Evolutionary conservation across 1,140 invertebrate genomes (phyloP).

Genomic region (Drosophila gunungcola): DNA sequence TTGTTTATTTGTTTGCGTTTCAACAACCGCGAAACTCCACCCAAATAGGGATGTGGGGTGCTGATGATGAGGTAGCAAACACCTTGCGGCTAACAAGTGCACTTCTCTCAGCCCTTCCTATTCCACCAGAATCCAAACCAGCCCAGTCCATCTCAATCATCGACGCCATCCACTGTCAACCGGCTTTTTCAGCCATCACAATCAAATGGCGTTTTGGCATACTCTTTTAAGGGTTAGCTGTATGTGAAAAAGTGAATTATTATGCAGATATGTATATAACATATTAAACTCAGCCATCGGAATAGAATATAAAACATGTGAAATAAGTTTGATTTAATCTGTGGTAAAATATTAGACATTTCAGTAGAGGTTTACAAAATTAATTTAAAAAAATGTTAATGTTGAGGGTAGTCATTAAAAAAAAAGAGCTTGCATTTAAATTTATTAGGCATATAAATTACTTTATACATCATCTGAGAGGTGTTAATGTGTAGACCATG

Average conservation of each 20-base stretch:
- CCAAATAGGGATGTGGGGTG: constrained; percentile 6
- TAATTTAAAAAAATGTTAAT: too few species aligned
- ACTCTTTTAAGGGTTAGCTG: not conserved
- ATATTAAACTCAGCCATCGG: too few species aligned
- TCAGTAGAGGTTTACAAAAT: too few species aligned
- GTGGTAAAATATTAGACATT: too few species aligned
- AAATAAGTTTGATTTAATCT: too few species aligned
- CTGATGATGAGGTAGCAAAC: constrained; percentile 39
- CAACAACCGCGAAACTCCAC: constrained; percentile 23
- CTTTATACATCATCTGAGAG: too few species aligned
- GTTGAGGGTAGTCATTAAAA: too few species aligned
- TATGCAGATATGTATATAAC: too few species aligned
- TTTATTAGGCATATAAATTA: too few species aligned
- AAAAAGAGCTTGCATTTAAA: too few species aligned
- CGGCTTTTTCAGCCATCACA: constrained; percentile 54
- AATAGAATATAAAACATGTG: too few species aligned
- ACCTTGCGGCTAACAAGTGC: constrained; percentile 77
- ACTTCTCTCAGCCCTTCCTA: constrained; percentile 19
- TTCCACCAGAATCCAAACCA: not conserved
- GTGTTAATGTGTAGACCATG: too few species aligned
- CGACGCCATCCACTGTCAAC: constrained; percentile 24
- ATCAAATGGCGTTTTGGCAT: constrained; percentile 59
- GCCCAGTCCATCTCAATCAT: constrained; percentile 11
- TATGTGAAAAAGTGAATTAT: not conserved
- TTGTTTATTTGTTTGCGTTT: constrained; percentile 75